Evolutionary conservation across 2,888 invertebrate genomes (phyloP).

Genomic region (Mimas tiliae): DNA sequence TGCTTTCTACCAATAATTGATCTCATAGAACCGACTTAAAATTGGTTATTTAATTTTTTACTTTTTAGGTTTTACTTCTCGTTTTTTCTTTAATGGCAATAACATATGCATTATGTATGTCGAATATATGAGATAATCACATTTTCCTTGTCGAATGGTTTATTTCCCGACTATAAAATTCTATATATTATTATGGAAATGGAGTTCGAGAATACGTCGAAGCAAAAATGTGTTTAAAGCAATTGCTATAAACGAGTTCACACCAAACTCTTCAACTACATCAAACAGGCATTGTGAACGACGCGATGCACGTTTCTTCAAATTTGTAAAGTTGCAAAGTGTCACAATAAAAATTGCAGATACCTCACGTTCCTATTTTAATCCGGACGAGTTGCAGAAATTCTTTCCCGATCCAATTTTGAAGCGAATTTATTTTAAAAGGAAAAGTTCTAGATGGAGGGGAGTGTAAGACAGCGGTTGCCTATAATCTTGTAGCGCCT

Average conservation of each 20-base stretch:
- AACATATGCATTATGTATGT: too few species aligned
- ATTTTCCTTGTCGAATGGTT: not conserved
- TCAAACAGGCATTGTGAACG: not conserved
- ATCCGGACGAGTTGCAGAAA: slow-evolving; percentile 28
- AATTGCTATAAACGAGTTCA: not conserved
- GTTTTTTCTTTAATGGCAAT: too few species aligned
- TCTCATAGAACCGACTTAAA: too few species aligned
- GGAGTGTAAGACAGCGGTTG: slow-evolving; percentile 36
- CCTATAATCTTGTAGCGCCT: slow-evolving; percentile 41
- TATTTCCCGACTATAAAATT: not conserved
- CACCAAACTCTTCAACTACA: slow-evolving; percentile 5
- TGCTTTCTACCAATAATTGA: too few species aligned
- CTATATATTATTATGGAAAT: too few species aligned
- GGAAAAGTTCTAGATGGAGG: slow-evolving; percentile 37
- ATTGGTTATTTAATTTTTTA: too few species aligned
- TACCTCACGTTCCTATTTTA: slow-evolving; percentile 25
- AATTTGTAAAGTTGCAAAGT: slow-evolving; percentile 33
- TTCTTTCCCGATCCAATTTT: slow-evolving; percentile 33
- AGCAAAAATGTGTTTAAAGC: not conserved
- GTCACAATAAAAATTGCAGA: slow-evolving; percentile 40
- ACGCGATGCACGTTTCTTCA: not conserved
- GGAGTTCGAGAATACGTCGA: not conserved
- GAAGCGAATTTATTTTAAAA: slow-evolving; percentile 47
- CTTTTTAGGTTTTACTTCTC: too few species aligned
- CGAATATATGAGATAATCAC: too few species aligned